Evolutionary conservation across 2,888 invertebrate genomes (phyloP), one percentile per base, ranked within the genome.

Genomic region (Hoplodrina ambigua): DNA sequence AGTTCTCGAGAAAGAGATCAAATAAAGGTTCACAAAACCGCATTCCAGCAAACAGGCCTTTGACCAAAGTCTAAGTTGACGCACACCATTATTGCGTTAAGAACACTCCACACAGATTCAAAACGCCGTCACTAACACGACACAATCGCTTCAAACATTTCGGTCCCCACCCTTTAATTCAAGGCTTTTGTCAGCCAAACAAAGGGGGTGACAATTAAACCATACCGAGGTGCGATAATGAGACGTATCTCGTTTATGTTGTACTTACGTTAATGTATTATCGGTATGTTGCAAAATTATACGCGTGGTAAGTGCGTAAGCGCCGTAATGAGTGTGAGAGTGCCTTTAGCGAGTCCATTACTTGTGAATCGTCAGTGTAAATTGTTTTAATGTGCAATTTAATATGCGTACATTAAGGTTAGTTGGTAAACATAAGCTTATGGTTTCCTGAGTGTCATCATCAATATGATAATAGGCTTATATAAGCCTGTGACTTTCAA

Each of bases 181-280:
- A 49, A 68, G 55, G 68, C 87, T 84, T 86, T 89, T 89, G 87
- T 89, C 78, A 82, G 49, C 59, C 57, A 82, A 86, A 88, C 88
- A 89, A 87, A 80, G 79, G 72, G 33, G 60, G 74, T 82, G 80
- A 87, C 87, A 89, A 89, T 89, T 88, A 89, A 88, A 85, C 72
- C 83, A 86, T 72, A 71, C 82, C 62, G 78, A 78, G 80, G 81
- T 83, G 85, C 82, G 81, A 82, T 89, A 89, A 89, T 88, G 88
- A 89, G 87, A 84, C 69, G 77, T 70, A 84, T 85, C 81, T 78
- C 71, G 68, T 77, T 81, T 83, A 80, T 37, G 50, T 55, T 76
- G 68, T 76, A 72, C 53, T 80, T 72, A 75, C 69, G 62, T 72
- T 66, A 75, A 80, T 64, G 67, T 82, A 57, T 68, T 73, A 76